phyloP scores from a whole-genome alignment of 2,797 vertebrate genomes.

The Pampus argenteus region DNA sequence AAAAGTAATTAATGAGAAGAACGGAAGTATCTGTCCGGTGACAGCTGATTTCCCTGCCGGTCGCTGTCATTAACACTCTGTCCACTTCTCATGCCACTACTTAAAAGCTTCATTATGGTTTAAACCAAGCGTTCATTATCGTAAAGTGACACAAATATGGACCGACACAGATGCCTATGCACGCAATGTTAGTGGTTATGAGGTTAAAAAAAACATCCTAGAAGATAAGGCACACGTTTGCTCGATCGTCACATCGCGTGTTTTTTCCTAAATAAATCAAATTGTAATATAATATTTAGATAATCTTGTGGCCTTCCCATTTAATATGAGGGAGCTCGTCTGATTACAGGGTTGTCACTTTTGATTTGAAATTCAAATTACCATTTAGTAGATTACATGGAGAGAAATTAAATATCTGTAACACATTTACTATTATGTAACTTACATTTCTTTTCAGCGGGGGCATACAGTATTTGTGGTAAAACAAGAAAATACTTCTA shows the following conservation, averaged over 20 bases:
- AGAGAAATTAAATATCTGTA: background rate
- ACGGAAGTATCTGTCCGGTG: slow-evolving; percentile 78
- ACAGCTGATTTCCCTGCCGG: slow-evolving; percentile 81
- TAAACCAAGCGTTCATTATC: slow-evolving; percentile 64
- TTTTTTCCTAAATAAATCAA: background rate
- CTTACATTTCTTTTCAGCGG: background rate
- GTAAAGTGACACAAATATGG: slow-evolving; percentile 57
- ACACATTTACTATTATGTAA: background rate
- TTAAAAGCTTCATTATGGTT: slow-evolving; percentile 81
- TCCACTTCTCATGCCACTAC: slow-evolving; percentile 67
- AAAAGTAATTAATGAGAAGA: slow-evolving; percentile 85
- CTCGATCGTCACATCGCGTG: background rate
- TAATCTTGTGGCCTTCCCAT: background rate
- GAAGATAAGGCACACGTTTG: slow-evolving; percentile 7
- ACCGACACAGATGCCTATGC: slow-evolving; percentile 38
- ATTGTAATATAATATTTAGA: background rate
- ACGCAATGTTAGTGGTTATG: slow-evolving; percentile 24
- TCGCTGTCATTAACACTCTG: slow-evolving; percentile 72
- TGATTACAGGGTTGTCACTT: background rate
- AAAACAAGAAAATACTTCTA: slow-evolving; percentile 6
- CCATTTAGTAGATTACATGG: background rate
- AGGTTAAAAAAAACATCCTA: slow-evolving; percentile 17
- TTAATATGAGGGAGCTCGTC: background rate
- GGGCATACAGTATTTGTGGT: background rate
- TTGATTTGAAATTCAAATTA: background rate